Evolutionary conservation across 2,888 invertebrate genomes (phyloP).

Genomic region (Euzophera pinguis): DNA sequence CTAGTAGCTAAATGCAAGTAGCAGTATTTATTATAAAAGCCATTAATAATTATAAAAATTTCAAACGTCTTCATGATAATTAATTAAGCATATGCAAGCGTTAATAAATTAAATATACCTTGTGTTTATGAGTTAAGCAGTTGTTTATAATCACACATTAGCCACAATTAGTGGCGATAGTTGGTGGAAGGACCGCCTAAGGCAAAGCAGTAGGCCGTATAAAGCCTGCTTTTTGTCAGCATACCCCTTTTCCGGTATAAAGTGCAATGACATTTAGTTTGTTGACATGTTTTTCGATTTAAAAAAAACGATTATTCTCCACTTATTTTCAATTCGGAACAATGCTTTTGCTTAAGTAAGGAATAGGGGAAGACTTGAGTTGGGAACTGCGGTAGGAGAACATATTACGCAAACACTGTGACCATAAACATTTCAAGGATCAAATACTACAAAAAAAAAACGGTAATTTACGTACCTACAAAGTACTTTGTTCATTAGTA

Average conservation of each 20-base stretch:
- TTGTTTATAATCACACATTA: constrained; percentile 16
- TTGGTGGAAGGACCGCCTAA: background rate
- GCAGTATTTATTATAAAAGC: background rate
- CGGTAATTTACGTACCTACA: too few relatives aligned
- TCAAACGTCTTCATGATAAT: background rate
- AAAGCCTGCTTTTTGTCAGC: background rate
- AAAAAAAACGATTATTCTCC: background rate
- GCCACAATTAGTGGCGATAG: constrained; percentile 10
- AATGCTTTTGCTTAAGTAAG: background rate
- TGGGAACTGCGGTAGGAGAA: too few relatives aligned
- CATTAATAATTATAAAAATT: background rate
- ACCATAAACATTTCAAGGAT: too few relatives aligned
- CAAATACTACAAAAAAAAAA: too few relatives aligned
- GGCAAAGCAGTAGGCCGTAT: background rate
- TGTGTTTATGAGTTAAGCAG: constrained; percentile 1
- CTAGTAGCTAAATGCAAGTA: background rate
- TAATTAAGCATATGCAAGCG: constrained; percentile 5
- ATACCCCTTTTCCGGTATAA: background rate
- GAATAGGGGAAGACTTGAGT: too few relatives aligned
- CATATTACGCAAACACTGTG: too few relatives aligned
- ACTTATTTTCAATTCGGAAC: background rate
- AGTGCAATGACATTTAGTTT: background rate
- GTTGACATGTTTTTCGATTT: background rate
- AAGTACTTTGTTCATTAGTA: too few relatives aligned
- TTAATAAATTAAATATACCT: constrained; percentile 10